These are phyloP conservation scores for Macrostomum lignano DNA, from an alignment of 1,140 invertebrate genomes.

Conservation along the genomic window DNA sequence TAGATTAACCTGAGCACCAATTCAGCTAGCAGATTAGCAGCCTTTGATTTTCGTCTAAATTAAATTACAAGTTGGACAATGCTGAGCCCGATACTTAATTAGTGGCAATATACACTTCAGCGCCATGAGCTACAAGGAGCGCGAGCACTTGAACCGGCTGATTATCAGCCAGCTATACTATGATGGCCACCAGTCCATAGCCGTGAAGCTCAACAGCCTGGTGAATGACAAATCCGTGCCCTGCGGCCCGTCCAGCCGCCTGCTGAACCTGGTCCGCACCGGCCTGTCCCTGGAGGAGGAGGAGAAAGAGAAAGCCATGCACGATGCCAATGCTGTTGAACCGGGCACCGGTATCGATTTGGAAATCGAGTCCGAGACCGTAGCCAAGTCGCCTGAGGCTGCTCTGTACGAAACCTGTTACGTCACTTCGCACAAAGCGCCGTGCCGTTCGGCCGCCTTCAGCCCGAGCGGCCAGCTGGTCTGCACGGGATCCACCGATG, in stretches of 20 bases:
- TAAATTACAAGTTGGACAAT: too few relatives aligned
- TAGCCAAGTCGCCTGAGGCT: slow-evolving; percentile 5
- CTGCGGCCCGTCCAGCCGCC: slow-evolving; percentile 4
- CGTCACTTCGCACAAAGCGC: slow-evolving; percentile 86
- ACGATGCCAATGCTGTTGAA: slow-evolving; percentile 2
- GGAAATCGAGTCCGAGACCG: slow-evolving; percentile 2
- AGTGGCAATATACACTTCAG: too few relatives aligned
- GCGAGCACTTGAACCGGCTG: too few relatives aligned
- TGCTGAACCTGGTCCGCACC: slow-evolving; percentile 1
- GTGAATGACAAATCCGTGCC: slow-evolving; percentile 3
- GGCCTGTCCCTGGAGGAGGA: slow-evolving; percentile 3
- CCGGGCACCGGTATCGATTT: slow-evolving; percentile 6
- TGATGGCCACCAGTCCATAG: slow-evolving; percentile 5
- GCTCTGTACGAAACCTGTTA: slow-evolving; percentile 70
- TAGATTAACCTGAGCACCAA: too few relatives aligned
- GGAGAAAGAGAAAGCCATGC: background rate
- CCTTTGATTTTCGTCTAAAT: too few relatives aligned
- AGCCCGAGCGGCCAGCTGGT: slow-evolving; percentile 64
- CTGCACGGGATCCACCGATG: slow-evolving; percentile 87
- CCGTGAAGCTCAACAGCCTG: background rate
- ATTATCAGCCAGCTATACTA: slow-evolving; percentile 4
- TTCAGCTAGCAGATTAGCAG: too few relatives aligned
- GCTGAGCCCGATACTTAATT: too few relatives aligned
- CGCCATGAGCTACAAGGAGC: too few relatives aligned
- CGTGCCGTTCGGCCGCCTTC: slow-evolving; percentile 73